A percentile compares a stretch with the other conserved stretches of the same genome.
Evolutionary conservation across 2,113 vertebrate genomes (phyloP).

Genomic region (Hippopotamus amphibius): DNA sequence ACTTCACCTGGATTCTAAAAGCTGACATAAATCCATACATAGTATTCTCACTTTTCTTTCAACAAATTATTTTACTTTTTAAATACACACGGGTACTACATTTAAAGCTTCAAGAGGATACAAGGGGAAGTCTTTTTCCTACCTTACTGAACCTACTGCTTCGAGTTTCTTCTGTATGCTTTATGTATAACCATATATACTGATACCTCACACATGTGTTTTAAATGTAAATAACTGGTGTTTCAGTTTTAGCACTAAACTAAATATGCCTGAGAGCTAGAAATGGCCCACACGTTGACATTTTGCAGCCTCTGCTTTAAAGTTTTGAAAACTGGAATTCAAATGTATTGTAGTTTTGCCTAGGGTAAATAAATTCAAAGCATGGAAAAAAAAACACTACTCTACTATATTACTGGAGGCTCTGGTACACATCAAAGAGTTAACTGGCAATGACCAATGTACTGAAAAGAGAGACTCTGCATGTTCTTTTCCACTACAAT

Average conservation of each 20-base stretch:
- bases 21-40: background rate
- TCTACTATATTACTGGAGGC: background rate
- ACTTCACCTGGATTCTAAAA: conserved; percentile 43
- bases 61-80: background rate
- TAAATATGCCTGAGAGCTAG: background rate
- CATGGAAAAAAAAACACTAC: background rate
- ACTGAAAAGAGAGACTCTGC: background rate
- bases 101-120: background rate
- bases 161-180: background rate
- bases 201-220: background rate
- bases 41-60: conserved; percentile 6
- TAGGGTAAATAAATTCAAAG: background rate
- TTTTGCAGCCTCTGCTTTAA: conserved; percentile 9
- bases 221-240: background rate
- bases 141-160: background rate
- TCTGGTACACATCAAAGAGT: background rate
- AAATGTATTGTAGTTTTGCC: conserved; percentile 4
- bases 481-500: background rate
- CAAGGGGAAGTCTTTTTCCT: background rate
- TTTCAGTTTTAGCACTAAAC: background rate
- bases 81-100: background rate
- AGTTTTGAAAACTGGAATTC: conserved; percentile 43
- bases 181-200: background rate
- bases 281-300: background rate
- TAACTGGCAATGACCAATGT: background rate